Evolutionary conservation across 2,113 vertebrate genomes (phyloP).

Genomic region (Urocolius indicus): DNA sequence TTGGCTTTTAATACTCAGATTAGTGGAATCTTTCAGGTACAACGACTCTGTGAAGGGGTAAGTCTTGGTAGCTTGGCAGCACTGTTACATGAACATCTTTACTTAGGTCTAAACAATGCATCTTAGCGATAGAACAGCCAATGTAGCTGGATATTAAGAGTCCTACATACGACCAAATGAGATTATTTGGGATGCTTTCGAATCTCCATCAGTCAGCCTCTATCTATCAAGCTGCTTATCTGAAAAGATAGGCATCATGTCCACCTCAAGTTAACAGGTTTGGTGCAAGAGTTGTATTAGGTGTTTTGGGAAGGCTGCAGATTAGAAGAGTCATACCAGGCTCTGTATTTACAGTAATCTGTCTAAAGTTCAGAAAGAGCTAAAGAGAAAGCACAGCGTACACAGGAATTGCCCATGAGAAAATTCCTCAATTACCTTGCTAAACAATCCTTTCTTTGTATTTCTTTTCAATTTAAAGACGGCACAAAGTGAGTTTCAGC

Average conservation of each 20-base stretch:
- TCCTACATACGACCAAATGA: neutral
- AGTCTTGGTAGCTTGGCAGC: neutral
- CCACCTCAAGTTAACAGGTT: neutral
- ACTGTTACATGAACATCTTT: neutral
- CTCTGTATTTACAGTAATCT: neutral
- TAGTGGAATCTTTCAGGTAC: neutral
- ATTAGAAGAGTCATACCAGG: neutral
- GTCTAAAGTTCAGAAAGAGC: neutral
- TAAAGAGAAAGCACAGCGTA: neutral
- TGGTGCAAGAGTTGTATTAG: neutral
- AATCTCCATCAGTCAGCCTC: neutral
- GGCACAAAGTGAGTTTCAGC: neutral
- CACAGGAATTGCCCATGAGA: neutral
- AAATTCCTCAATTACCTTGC: neutral
- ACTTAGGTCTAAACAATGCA: neutral
- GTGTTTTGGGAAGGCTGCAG: neutral
- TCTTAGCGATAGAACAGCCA: neutral
- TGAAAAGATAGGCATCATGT: neutral
- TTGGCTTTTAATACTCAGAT: neutral
- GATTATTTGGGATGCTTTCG: neutral
- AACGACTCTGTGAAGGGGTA: neutral
- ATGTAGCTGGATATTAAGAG: neutral
- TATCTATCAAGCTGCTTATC: neutral
- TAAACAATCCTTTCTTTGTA: neutral
- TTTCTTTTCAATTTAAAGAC: conserved; percentile 21